phyloP scores from a whole-genome alignment of 2,888 invertebrate species.

The Diachrysia chrysitis region DNA sequence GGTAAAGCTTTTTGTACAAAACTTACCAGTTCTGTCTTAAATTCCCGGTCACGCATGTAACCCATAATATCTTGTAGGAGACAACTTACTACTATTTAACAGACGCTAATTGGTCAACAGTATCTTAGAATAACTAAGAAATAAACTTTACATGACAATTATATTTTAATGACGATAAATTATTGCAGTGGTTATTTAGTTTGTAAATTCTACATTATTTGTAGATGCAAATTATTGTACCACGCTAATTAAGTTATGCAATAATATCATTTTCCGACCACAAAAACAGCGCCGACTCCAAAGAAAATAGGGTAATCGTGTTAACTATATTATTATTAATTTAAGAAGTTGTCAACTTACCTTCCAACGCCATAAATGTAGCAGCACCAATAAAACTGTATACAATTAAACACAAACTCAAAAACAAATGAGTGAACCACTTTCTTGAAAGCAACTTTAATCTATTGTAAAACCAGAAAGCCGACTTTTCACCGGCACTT shows the following conservation, averaged over 20 bases:
- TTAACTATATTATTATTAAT: no score
- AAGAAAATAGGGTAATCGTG: no score
- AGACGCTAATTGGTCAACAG: not conserved
- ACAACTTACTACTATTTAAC: not conserved
- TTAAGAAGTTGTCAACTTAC: no score
- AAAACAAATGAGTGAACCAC: conserved; percentile 97
- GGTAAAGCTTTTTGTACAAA: no score
- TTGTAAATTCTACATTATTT: not conserved
- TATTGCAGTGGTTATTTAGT: not conserved
- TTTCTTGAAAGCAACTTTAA: conserved; percentile 93
- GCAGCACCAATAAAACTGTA: conserved; percentile 95
- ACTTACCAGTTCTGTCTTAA: no score
- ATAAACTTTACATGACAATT: not conserved
- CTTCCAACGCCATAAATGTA: conserved; percentile 94
- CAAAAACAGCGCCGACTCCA: not conserved
- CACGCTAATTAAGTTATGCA: no score
- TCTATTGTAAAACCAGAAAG: conserved; percentile 94
- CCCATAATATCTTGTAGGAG: no score
- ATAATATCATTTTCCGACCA: no score
- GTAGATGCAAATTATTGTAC: no score
- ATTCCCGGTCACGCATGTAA: no score
- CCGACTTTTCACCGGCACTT: conserved; percentile 95
- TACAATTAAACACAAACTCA: conserved; percentile 92
- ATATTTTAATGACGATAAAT: conserved; percentile 1
- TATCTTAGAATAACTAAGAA: conserved; percentile 1